phyloP scores from a whole-genome alignment of 2,797 vertebrate genomes.

The Lithobates pipiens region DNA sequence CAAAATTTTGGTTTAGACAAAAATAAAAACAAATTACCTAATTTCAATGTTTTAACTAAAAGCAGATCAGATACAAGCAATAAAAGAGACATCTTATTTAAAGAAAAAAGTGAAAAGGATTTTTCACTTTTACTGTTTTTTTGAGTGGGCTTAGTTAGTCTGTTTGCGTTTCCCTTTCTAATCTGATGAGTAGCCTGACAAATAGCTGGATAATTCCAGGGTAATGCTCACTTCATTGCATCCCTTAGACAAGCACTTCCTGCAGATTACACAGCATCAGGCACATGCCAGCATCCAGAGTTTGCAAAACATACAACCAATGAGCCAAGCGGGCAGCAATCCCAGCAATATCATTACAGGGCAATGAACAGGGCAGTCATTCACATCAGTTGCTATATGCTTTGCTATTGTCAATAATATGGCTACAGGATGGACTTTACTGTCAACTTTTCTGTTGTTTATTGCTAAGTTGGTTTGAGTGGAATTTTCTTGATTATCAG shows the following conservation, averaged over 20 bases:
- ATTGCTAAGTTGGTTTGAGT: too few species aligned
- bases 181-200: constrained; percentile 55
- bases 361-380: constrained; percentile 51
- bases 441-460: background rate
- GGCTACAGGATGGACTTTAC: background rate
- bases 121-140: too few species aligned
- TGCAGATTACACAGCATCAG: constrained; percentile 56
- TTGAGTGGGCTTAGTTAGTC: constrained; percentile 41
- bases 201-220: constrained; percentile 57
- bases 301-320: constrained; percentile 49
- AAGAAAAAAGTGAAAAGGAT: constrained; percentile 26
- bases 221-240: constrained; percentile 54
- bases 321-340: constrained; percentile 30
- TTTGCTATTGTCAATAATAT: background rate
- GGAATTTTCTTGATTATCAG: too few species aligned
- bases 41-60: background rate
- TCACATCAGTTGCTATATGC: background rate
- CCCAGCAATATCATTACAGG: constrained; percentile 44
- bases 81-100: background rate
- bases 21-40: background rate
- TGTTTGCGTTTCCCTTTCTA: constrained; percentile 53
- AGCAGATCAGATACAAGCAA: background rate
- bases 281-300: constrained; percentile 42
- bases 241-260: constrained; percentile 59
- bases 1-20: background rate